phyloP scores from a whole-genome alignment of 2,797 vertebrate genomes.

The Danio aesculapii region DNA sequence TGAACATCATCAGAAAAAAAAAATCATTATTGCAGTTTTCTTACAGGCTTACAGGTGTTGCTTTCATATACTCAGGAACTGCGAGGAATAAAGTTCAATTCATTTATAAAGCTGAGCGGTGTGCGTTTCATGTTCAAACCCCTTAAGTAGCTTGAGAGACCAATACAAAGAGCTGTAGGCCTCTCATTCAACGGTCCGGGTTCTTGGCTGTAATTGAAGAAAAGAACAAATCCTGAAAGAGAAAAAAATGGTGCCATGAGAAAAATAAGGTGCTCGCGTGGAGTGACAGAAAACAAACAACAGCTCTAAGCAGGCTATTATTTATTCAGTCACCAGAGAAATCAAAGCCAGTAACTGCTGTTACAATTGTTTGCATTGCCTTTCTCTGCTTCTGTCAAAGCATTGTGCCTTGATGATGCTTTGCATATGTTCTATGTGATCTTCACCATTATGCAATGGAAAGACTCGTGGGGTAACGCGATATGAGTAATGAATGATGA shows the following conservation, averaged over 20 bases:
- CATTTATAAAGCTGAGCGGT: conserved; percentile 50
- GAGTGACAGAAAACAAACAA: conserved; percentile 58
- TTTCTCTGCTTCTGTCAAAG: conserved; percentile 28
- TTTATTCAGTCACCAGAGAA: conserved; percentile 56
- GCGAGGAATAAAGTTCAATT: conserved; percentile 56
- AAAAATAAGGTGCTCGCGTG: conserved; percentile 49
- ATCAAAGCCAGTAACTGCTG: conserved; percentile 54
- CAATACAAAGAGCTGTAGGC: conserved; percentile 42
- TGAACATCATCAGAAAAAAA: conserved; percentile 19
- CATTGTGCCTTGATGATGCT: conserved; percentile 27
- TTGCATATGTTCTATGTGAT: conserved; percentile 39
- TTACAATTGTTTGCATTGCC: conserved; percentile 53
- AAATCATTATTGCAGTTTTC: conserved; percentile 38
- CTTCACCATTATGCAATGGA: conserved; percentile 41
- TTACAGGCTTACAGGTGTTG: conserved; percentile 43
- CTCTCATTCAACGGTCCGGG: conserved; percentile 43
- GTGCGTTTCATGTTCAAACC: conserved; percentile 54
- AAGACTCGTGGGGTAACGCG: conserved; percentile 27
- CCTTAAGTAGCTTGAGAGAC: conserved; percentile 54
- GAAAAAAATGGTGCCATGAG: conserved; percentile 47
- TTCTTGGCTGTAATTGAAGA: conserved; percentile 45
- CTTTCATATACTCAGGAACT: conserved; percentile 45
- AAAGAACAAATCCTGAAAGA: conserved; percentile 47
- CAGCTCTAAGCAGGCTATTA: conserved; percentile 53
- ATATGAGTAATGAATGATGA: conserved; percentile 29